Percentiles rank a stretch among this genome's conserved stretches.
These are phyloP conservation scores for Thysanoteuthis rhombus DNA, from an alignment of 2,888 invertebrate species.

Conservation along the genomic window DNA sequence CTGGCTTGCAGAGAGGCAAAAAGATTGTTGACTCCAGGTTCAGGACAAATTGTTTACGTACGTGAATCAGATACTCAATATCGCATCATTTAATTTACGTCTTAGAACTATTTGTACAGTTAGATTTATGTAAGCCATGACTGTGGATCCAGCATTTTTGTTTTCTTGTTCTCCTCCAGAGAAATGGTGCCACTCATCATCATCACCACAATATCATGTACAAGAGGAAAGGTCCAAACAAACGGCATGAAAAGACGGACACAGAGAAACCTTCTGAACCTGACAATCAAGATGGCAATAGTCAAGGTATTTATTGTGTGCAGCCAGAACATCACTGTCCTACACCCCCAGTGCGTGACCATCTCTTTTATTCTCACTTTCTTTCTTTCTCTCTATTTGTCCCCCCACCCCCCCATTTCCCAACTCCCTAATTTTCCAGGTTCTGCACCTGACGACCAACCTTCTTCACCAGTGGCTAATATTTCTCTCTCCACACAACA, in stretches of 20 bases:
- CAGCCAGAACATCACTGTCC: neutral
- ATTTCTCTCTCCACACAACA: neutral
- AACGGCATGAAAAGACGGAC: neutral
- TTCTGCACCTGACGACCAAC: slow-evolving; percentile 14
- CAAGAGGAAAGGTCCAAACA: slow-evolving; percentile 19
- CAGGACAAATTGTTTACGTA: neutral
- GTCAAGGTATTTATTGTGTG: slow-evolving; percentile 32
- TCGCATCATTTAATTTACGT: neutral
- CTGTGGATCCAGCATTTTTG: neutral
- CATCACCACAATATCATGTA: slow-evolving; percentile 23
- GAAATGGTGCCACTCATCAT: slow-evolving; percentile 22
- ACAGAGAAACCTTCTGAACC: slow-evolving; percentile 31
- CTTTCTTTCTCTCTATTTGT: neutral
- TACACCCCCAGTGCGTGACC: slow-evolving; percentile 12
- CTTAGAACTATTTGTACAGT: too few species aligned
- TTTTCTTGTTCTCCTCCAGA: neutral
- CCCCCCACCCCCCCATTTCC: neutral
- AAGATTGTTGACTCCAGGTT: too few species aligned
- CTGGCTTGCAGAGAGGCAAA: too few species aligned
- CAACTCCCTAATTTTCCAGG: neutral
- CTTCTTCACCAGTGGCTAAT: neutral
- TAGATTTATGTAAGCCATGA: neutral
- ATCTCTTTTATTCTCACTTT: neutral
- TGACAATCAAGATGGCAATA: slow-evolving; percentile 34
- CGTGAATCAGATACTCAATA: too few species aligned